phyloP scores from a whole-genome alignment of 2,113 vertebrate species.

The Tachysurus vachellii region DNA sequence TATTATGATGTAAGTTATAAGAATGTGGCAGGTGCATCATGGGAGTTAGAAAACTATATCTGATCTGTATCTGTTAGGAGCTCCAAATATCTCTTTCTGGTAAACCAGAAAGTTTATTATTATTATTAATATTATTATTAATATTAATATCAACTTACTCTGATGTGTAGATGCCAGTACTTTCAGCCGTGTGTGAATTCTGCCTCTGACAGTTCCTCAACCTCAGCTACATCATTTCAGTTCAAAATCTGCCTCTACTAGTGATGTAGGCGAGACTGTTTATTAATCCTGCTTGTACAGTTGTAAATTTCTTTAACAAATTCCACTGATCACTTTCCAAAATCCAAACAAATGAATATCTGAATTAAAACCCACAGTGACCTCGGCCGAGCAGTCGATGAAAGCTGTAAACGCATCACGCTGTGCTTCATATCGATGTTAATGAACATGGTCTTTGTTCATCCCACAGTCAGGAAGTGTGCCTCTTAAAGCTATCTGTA shows the following conservation, averaged over 20 bases:
- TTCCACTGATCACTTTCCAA: neutral
- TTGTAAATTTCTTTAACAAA: neutral
- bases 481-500: neutral
- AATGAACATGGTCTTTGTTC: conserved; percentile 1
- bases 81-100: neutral
- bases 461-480: neutral
- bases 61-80: neutral
- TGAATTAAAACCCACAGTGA: neutral
- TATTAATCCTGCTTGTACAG: neutral
- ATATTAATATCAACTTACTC: neutral
- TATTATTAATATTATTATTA: neutral
- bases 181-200: neutral
- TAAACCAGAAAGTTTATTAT: neutral
- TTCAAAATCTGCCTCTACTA: neutral
- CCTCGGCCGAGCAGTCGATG: no score
- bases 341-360: neutral
- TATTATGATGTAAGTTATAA: neutral
- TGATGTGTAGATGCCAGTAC: neutral
- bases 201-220: neutral
- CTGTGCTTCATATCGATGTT: neutral
- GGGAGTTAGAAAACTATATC: neutral
- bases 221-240: neutral
- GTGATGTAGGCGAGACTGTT: neutral
- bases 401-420: neutral
- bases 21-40: neutral